Conservation (phyloP, 1,140 invertebrate species). For the Lepidurus packardi region DNA sequence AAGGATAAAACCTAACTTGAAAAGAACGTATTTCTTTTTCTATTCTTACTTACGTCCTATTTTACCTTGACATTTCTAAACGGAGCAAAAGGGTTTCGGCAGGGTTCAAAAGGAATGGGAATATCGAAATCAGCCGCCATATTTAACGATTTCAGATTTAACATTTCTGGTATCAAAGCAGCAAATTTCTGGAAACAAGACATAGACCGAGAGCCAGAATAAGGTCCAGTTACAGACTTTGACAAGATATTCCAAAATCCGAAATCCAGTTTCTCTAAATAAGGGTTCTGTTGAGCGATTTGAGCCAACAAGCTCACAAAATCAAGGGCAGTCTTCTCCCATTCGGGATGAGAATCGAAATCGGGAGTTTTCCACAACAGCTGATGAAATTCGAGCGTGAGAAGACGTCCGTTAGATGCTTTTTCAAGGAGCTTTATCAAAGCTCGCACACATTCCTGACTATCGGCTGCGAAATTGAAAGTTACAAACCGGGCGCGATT, state of each 20-base stretch:
- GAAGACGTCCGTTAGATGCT: not conserved
- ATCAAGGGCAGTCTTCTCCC: not conserved
- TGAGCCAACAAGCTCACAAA: not conserved
- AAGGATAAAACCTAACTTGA: not conserved
- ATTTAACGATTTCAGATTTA: not conserved
- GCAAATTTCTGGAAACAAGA: not conserved
- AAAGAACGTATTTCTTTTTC: not conserved
- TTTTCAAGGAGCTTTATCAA: not conserved
- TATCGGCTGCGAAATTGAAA: not conserved
- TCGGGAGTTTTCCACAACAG: slow-evolving; percentile 8
- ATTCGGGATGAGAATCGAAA: slow-evolving; percentile 15
- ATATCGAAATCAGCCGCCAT: not conserved
- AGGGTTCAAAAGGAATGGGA: not conserved
- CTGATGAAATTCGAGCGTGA: not conserved
- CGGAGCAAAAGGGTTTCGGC: not conserved
- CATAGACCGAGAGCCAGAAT: not conserved
- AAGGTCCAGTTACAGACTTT: not conserved
- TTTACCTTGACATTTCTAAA: slow-evolving; percentile 15
- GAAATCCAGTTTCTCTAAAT: not conserved
- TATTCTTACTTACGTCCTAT: not conserved
- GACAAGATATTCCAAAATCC: not conserved
- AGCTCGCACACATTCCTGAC: not conserved
- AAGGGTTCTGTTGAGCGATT: not conserved
- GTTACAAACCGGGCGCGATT: not conserved
- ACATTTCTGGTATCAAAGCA: not conserved